phyloP scores from a whole-genome alignment of 2,113 vertebrate species.

The Peromyscus polionotus region DNA sequence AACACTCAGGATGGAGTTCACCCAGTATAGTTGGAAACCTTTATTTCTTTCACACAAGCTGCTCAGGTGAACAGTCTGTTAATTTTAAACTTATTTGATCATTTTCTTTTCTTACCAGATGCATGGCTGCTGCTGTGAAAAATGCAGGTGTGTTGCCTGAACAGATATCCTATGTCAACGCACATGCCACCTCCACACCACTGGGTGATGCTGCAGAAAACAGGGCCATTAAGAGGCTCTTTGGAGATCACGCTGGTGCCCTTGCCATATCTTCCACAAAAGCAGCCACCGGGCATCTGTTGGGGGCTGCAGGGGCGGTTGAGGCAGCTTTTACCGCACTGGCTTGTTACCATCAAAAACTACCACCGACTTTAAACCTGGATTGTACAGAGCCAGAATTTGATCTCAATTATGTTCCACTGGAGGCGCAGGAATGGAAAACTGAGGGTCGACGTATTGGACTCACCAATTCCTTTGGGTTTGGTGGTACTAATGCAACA shows the following conservation, averaged over 20 bases:
- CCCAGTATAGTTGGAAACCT: background rate
- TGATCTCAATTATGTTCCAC: constrained; percentile 95
- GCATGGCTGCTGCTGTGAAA: constrained; percentile 95
- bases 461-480: constrained; percentile 97
- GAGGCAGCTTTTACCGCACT: constrained; percentile 95
- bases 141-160: constrained; percentile 89
- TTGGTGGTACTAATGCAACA: constrained; percentile 97
- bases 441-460: constrained; percentile 88
- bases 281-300: constrained; percentile 96
- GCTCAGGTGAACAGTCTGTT: background rate
- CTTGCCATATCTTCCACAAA: constrained; percentile 97
- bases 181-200: constrained; percentile 97
- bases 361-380: constrained; percentile 97
- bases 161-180: constrained; percentile 95
- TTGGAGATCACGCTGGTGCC: constrained; percentile 85
- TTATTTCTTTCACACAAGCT: background rate
- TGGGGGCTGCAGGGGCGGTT: constrained; percentile 95
- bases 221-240: constrained; percentile 94
- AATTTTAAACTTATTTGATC: constrained; percentile 23
- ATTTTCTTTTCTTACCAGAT: constrained; percentile 86
- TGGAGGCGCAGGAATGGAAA: constrained; percentile 92
- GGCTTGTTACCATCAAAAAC: constrained; percentile 92
- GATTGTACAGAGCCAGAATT: constrained; percentile 94
- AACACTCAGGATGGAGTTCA: background rate
- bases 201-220: constrained; percentile 98